These are phyloP conservation scores for Eupleurogrammus muticus DNA, from an alignment of 2,797 vertebrate species.

Conservation along the genomic window DNA sequence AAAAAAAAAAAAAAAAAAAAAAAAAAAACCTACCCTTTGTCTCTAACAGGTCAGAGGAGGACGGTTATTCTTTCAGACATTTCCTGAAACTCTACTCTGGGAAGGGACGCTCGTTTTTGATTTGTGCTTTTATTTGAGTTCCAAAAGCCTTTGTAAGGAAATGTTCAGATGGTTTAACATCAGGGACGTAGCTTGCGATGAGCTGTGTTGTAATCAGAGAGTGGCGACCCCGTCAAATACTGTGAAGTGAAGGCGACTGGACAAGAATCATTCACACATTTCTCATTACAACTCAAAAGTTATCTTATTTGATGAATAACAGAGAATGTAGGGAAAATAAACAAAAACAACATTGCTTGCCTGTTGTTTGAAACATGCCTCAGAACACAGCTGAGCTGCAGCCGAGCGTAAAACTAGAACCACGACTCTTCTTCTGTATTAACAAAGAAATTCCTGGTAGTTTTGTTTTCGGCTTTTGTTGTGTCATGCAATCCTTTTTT, in stretches of 20 bases:
- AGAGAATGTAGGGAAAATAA: constrained; percentile 10
- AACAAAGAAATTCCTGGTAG: constrained; percentile 15
- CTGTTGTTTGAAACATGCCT: constrained; percentile 9
- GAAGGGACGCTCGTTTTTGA: constrained; percentile 8
- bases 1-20: constrained; percentile 1
- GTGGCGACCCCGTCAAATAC: background rate
- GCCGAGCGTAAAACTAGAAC: constrained; percentile 21
- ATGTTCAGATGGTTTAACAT: constrained; percentile 1
- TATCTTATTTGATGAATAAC: constrained; percentile 4
- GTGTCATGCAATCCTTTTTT: background rate
- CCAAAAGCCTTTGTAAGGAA: background rate
- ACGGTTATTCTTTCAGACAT: constrained; percentile 12
- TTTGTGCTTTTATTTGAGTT: constrained; percentile 2
- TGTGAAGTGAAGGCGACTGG: background rate
- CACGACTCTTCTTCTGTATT: constrained; percentile 5
- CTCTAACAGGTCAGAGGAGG: constrained; percentile 1
- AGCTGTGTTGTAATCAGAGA: constrained; percentile 1
- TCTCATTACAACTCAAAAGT: background rate
- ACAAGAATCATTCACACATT: background rate
- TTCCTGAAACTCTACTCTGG: constrained; percentile 2
- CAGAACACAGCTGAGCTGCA: constrained; percentile 24
- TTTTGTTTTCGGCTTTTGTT: constrained; percentile 9
- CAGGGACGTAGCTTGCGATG: background rate
- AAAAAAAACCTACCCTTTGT: background rate
- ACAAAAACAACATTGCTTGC: background rate